Percentiles rank a stretch among this genome's conserved stretches.
Evolutionary conservation across 2,888 invertebrate genomes (phyloP).

Genomic region (Venusia cambrica): DNA sequence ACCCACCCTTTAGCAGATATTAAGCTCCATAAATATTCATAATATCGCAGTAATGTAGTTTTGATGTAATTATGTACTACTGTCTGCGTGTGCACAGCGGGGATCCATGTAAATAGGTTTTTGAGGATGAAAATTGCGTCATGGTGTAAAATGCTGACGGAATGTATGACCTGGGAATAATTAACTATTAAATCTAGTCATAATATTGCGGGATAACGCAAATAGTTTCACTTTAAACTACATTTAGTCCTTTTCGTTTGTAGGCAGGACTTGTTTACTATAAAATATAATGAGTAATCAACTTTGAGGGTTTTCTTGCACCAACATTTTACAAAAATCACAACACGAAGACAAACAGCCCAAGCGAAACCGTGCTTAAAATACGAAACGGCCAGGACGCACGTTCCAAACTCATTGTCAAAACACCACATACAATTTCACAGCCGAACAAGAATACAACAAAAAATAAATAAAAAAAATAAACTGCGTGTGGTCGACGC

Average conservation of each 20-base stretch:
- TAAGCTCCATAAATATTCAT: conserved; percentile 25
- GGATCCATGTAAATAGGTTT: conserved; percentile 25
- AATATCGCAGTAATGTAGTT: conserved; percentile 31
- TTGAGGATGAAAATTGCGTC: conserved; percentile 16
- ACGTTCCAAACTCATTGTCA: conserved; percentile 74
- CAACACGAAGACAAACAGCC: conserved; percentile 26
- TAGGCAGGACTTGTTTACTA: too few relatives aligned
- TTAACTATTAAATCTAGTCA: conserved; percentile 22
- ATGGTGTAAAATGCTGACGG: too few relatives aligned
- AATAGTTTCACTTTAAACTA: not conserved
- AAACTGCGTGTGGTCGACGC: conserved; percentile 36
- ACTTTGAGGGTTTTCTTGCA: conserved; percentile 4
- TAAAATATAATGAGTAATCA: too few relatives aligned
- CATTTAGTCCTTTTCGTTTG: not conserved
- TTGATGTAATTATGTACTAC: conserved; percentile 36
- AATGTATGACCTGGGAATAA: conserved; percentile 12
- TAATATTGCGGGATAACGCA: conserved; percentile 12
- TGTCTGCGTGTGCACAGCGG: conserved; percentile 27
- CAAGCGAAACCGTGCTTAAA: conserved; percentile 62
- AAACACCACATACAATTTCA: conserved; percentile 77
- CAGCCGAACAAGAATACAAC: conserved; percentile 39
- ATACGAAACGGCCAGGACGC: conserved; percentile 63
- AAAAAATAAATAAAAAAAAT: conserved; percentile 36
- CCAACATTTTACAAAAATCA: conserved; percentile 23
- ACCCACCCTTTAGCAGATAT: conserved; percentile 20